Evolutionary conservation across 2,888 invertebrate genomes (phyloP).

Genomic region (Hoplodrina ambigua): DNA sequence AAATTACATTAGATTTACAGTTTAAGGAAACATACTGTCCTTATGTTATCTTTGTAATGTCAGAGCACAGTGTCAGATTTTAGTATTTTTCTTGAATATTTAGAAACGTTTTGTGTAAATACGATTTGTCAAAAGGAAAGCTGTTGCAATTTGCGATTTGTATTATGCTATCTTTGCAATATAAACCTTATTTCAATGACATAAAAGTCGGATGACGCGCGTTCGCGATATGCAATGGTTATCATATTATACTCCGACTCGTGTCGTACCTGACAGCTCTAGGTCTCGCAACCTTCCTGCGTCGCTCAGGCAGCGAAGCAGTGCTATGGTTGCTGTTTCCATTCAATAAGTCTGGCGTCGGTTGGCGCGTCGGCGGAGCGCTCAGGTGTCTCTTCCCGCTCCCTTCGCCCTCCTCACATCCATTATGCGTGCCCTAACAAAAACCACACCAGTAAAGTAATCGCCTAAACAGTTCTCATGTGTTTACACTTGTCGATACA

Average conservation of each 20-base stretch:
- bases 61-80: too few relatives aligned
- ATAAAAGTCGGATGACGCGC: neutral
- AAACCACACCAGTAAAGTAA: constrained; percentile 47
- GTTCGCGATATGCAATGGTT: neutral
- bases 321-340: constrained; percentile 89
- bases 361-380: constrained; percentile 86
- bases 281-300: constrained; percentile 81
- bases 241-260: too few relatives aligned
- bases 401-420: constrained; percentile 82
- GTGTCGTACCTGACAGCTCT: constrained; percentile 77
- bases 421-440: constrained; percentile 76
- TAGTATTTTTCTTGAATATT: too few relatives aligned
- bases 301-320: constrained; percentile 85
- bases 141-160: too few relatives aligned
- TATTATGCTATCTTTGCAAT: neutral
- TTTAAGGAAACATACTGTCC: too few relatives aligned
- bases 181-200: neutral
- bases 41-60: too few relatives aligned
- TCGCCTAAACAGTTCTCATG: constrained; percentile 28
- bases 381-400: constrained; percentile 83
- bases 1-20: too few relatives aligned
- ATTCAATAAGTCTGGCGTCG: constrained; percentile 86
- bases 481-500: constrained; percentile 40
- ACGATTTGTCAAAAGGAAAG: too few relatives aligned
- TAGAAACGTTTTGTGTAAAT: too few relatives aligned